A percentile compares a stretch with the other conserved stretches of the same genome.
Conservation (phyloP, 2,888 invertebrate species). For the Axea sp. region DNA sequence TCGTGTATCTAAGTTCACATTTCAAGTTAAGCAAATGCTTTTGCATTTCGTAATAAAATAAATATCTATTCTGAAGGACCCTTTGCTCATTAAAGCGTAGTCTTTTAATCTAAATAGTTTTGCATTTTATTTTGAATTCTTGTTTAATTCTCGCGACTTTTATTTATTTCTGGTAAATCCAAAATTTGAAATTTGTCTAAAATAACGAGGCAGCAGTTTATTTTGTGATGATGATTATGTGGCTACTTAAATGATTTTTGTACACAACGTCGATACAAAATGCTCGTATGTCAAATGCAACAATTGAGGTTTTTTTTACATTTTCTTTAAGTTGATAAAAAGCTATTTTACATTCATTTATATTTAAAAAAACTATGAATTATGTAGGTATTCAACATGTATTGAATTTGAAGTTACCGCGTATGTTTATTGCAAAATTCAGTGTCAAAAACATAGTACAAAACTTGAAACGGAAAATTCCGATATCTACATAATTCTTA, state of each 20-base stretch:
- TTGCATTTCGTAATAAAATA: conserved; percentile 48
- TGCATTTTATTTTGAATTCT: neutral
- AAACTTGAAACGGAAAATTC: no score
- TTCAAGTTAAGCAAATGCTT: conserved; percentile 42
- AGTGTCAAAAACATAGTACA: neutral
- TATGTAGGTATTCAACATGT: neutral
- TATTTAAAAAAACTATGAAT: neutral
- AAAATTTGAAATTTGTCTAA: conserved; percentile 10
- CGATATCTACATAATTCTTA: no score
- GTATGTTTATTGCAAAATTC: neutral
- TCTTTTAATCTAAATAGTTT: conserved; percentile 20
- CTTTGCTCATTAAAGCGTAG: conserved; percentile 34
- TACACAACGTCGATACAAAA: conserved; percentile 21
- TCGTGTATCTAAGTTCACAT: conserved; percentile 12
- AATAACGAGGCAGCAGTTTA: conserved; percentile 16
- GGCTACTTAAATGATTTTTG: conserved; percentile 20
- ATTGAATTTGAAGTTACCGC: neutral
- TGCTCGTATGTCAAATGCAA: conserved; percentile 6
- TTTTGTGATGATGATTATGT: neutral
- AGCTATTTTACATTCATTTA: neutral
- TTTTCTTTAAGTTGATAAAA: conserved; percentile 4
- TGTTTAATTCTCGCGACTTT: conserved; percentile 9
- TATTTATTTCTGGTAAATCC: conserved; percentile 15
- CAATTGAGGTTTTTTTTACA: conserved; percentile 13
- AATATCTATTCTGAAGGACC: conserved; percentile 37